Conservation (phyloP, 2,113 vertebrate species). For the Sterrhoptilus dennistouni region DNA sequence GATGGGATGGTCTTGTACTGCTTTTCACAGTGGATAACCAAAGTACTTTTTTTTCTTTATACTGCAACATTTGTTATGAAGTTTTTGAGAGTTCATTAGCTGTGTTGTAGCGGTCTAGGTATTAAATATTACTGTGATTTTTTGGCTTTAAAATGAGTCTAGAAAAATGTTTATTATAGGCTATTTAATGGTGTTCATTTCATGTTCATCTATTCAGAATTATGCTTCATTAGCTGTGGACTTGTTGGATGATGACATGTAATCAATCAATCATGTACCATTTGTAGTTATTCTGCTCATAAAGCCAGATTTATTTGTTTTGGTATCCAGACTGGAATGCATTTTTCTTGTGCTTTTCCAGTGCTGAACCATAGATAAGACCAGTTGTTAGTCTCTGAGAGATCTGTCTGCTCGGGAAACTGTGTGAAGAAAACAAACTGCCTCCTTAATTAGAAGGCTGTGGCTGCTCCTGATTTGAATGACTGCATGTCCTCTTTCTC, state of each 20-base stretch:
- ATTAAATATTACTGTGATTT: not conserved
- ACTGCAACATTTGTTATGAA: not conserved
- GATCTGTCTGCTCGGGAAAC: not conserved
- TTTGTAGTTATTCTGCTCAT: constrained; percentile 8
- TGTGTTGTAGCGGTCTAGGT: not conserved
- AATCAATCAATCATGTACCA: not conserved
- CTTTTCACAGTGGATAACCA: not conserved
- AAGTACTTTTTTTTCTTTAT: not conserved
- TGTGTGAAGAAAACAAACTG: not conserved
- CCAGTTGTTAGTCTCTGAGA: not conserved
- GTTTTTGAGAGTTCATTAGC: not conserved
- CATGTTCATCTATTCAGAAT: not conserved
- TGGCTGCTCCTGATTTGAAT: not conserved
- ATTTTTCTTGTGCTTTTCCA: constrained; percentile 7
- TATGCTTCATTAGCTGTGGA: not conserved
- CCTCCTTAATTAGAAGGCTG: constrained; percentile 8
- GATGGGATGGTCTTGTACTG: not conserved
- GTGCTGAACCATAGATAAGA: not conserved
- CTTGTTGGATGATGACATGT: not conserved
- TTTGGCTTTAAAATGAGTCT: not conserved
- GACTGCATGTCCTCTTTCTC: not conserved
- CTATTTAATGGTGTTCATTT: not conserved
- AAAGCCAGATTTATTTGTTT: constrained; percentile 3
- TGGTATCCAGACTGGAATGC: not conserved
- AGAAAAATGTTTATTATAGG: not conserved